Evolutionary conservation across 1,140 invertebrate species (phyloP).

Genomic region (Zaprionus gabonicus): DNA sequence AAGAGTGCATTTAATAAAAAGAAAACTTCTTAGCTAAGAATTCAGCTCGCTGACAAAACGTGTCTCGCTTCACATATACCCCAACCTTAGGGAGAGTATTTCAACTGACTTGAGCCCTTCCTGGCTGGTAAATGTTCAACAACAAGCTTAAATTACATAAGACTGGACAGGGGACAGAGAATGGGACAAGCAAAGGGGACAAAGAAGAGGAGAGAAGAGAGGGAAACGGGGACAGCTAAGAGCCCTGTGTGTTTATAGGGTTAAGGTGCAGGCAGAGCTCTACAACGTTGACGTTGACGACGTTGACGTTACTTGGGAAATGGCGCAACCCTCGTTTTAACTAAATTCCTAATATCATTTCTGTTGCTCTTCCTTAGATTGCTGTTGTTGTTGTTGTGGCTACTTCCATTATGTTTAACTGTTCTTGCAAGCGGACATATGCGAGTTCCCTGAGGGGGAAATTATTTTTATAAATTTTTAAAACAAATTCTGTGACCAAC

Average conservation of each 20-base stretch:
- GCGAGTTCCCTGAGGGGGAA: conserved; percentile 46
- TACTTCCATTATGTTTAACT: conserved; percentile 30
- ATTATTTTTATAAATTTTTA: conserved; percentile 67
- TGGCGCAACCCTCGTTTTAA: conserved; percentile 63
- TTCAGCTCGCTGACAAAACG: background rate
- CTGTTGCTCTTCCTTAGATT: conserved; percentile 32
- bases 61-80: background rate
- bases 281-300: conserved; percentile 26
- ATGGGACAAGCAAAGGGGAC: background rate
- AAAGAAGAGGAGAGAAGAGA: too few relatives aligned
- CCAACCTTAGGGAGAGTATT: conserved; percentile 29
- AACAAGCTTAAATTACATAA: conserved; percentile 67
- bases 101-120: conserved; percentile 36
- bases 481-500: conserved; percentile 55
- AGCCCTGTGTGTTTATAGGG: conserved; percentile 49
- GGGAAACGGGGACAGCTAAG: background rate
- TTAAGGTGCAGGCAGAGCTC: conserved; percentile 49
- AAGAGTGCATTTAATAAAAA: too few relatives aligned
- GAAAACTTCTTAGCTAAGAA: too few relatives aligned
- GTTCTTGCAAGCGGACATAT: conserved; percentile 40
- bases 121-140: conserved; percentile 53
- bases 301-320: conserved; percentile 42
- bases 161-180: conserved; percentile 2
- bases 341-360: conserved; percentile 67
- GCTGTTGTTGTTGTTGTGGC: conserved; percentile 13